Evolutionary conservation across 1,140 invertebrate species (phyloP), one percentile per base, ranked within the genome.

Genomic region (Rhopalosiphum padi): DNA sequence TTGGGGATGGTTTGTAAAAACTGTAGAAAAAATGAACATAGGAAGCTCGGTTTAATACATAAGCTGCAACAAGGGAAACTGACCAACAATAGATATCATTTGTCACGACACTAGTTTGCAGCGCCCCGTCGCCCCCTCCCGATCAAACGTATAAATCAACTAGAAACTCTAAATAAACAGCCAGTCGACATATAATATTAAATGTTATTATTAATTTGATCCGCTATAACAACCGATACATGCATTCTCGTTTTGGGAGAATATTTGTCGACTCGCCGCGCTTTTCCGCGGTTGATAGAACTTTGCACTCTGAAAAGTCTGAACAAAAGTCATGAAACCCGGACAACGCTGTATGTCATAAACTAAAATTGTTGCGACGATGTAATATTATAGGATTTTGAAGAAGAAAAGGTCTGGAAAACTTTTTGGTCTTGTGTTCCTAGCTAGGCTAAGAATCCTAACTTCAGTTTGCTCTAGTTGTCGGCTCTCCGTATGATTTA

Each of bases 1-100:
- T 30, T 77, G 18, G 60, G 82, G 68, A 37, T 82, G 85, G 82
- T 35, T 53, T 37, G 37, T 91, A 43, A 92, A 92, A 92, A 93
- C 48, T 55, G 35, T 37, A 30, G 43, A 85, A 83, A 51, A 86
- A 93, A 51, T 77, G 60, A 21, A 4, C 60, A 77, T 77, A 86
- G 82, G 48, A 86, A 93, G 48, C 37, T 83, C 60, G 68, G 91
- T 83, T 91, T 91, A 91, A 91, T 91, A 83, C 22, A 83, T 37
- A 86, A 86, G 91, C 91, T 82, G 53, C 77, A 53, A 53, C 43
- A 37, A 93, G 91, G 91, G 91, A 92, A 92, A 92, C 68, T 92
- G 91, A 93, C 91, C 91, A 83, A 93, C 91, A 93, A 93, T 93
- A 55, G 82, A 93, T 55, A 93, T 51, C 23, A 55, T 93, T 93